A percentile compares a stretch with the other conserved stretches of the same genome.
phyloP scores from a whole-genome alignment of 2,113 vertebrate species.

The Lampris incognitus region DNA sequence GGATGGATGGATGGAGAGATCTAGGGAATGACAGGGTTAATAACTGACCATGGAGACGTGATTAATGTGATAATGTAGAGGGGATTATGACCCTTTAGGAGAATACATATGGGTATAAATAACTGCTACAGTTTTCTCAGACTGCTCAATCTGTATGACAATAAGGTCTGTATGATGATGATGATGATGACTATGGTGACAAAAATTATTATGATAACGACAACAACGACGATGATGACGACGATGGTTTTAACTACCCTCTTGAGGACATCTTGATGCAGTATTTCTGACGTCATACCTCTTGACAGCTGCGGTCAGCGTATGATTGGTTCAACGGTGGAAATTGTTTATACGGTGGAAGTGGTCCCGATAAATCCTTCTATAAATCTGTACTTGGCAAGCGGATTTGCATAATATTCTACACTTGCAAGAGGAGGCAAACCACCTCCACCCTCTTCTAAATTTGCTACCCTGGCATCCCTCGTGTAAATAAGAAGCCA shows the following conservation, averaged over 20 bases:
- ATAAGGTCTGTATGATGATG: background rate
- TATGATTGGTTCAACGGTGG: background rate
- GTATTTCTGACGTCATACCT: slow-evolving; percentile 5
- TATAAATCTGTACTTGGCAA: background rate
- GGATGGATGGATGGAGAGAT: no score
- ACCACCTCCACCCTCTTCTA: background rate
- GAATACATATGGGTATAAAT: background rate
- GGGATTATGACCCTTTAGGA: background rate
- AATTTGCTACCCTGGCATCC: slow-evolving; percentile 3
- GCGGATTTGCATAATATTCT: no score
- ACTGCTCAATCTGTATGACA: background rate
- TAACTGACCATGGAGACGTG: background rate
- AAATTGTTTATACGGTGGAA: no score
- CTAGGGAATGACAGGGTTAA: no score
- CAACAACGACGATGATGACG: background rate
- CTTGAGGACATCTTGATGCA: slow-evolving; percentile 7
- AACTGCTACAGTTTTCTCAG: background rate
- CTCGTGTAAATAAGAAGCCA: background rate
- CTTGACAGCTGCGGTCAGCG: background rate
- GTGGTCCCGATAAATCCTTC: no score
- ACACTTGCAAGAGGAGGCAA: no score
- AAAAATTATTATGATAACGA: background rate
- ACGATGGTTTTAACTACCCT: background rate
- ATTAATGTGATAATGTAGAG: background rate
- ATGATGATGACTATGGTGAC: background rate